phyloP scores from a whole-genome alignment of 53 echinoderm and acorn worm genomes.

The Henricia sp. region DNA sequence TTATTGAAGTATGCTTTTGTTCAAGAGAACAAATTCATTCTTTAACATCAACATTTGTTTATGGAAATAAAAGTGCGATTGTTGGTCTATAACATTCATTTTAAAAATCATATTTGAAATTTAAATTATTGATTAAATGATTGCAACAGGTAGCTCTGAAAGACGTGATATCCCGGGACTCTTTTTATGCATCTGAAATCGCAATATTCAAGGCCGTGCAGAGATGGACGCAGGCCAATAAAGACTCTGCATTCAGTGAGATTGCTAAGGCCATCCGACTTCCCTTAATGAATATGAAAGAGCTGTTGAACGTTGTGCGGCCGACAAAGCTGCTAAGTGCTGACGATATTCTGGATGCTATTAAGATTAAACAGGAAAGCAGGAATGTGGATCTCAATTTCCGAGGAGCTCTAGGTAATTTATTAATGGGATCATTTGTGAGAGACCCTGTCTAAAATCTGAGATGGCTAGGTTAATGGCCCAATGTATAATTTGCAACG shows the following conservation, averaged over 20 bases:
- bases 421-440: no score
- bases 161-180: slow-evolving; percentile 96
- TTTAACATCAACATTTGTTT: no score
- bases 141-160: slow-evolving; percentile 79
- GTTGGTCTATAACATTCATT: no score
- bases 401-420: slow-evolving; percentile 87
- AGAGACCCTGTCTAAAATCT: no score
- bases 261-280: slow-evolving; percentile 88
- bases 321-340: slow-evolving; percentile 86
- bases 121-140: no score
- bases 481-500: no score
- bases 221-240: slow-evolving; percentile 82
- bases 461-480: no score
- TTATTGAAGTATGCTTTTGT: no score
- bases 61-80: no score
- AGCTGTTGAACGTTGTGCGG: slow-evolving; percentile 87
- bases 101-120: no score
- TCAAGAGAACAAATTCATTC: no score
- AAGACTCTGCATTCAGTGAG: slow-evolving; percentile 67
- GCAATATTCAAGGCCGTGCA: slow-evolving; percentile 88
- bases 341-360: slow-evolving; percentile 94
- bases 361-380: slow-evolving; percentile 90
- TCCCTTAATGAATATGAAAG: slow-evolving; percentile 89
- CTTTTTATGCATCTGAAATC: slow-evolving; percentile 95
- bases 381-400: slow-evolving; percentile 86